Conservation (phyloP, 2,113 vertebrate genomes). For the Nothobranchius furzeri region DNA sequence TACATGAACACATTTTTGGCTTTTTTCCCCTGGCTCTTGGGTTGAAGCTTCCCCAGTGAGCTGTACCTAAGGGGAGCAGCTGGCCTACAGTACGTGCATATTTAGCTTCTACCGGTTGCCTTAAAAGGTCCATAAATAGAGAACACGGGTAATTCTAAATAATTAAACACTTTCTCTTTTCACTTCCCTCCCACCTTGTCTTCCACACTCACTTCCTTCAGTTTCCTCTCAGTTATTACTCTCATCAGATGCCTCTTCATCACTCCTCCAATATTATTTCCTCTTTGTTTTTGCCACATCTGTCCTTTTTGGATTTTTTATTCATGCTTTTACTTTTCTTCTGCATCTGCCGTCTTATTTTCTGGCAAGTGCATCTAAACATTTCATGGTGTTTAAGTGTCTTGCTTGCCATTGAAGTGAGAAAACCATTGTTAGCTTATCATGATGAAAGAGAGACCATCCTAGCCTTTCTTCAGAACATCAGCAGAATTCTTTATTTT, state of each 20-base stretch:
- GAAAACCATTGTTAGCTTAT: conserved; percentile 5
- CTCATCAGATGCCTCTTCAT: conserved; percentile 26
- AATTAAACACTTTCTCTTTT: conserved; percentile 72
- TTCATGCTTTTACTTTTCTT: conserved; percentile 1
- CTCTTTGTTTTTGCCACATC: conserved; percentile 32
- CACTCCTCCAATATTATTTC: conserved; percentile 25
- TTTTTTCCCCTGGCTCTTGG: conserved; percentile 15
- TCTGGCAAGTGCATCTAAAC: conserved; percentile 39
- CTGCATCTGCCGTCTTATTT: not conserved
- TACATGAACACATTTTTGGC: conserved; percentile 46
- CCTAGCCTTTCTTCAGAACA: no score
- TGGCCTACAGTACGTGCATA: conserved; percentile 45
- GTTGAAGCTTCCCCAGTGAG: conserved; percentile 48
- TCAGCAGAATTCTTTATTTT: no score
- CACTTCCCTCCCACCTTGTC: conserved; percentile 33
- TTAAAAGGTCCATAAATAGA: conserved; percentile 76
- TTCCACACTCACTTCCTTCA: conserved; percentile 21
- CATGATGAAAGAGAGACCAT: not conserved
- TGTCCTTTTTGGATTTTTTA: not conserved
- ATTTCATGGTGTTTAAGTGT: conserved; percentile 52
- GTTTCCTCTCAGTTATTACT: conserved; percentile 30
- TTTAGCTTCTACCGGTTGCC: conserved; percentile 58
- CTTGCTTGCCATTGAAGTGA: conserved; percentile 21
- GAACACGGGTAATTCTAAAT: conserved; percentile 76
- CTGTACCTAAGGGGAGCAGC: conserved; percentile 39